phyloP scores from a whole-genome alignment of 2,113 vertebrate genomes.

The Prunella fulvescens region DNA sequence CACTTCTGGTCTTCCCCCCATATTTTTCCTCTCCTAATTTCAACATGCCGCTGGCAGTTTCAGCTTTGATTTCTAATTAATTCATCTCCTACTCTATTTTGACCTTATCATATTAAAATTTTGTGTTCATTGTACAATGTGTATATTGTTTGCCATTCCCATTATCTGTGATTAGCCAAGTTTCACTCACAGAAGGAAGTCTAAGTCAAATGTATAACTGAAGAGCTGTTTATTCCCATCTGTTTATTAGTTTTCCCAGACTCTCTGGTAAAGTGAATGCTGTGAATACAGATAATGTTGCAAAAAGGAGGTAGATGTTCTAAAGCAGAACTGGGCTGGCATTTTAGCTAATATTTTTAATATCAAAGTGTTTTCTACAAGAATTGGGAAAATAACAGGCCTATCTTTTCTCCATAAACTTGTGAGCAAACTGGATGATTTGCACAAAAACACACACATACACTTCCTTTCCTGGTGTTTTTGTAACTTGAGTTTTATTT shows the following conservation, averaged over 20 bases:
- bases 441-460: background rate
- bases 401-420: background rate
- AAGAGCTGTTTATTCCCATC: background rate
- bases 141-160: background rate
- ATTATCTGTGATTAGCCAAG: background rate
- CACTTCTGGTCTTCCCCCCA: fast-evolving
- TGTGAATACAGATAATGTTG: background rate
- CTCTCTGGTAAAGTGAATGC: background rate
- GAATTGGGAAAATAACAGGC: background rate
- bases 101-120: background rate
- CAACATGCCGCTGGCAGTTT: background rate
- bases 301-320: background rate
- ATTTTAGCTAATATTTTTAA: background rate
- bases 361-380: background rate
- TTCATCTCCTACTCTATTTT: background rate
- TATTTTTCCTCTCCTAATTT: background rate
- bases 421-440: background rate
- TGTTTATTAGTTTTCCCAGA: background rate
- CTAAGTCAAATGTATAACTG: background rate
- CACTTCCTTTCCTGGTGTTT: background rate
- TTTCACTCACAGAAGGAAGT: background rate
- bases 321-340: background rate
- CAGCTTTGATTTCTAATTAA: background rate
- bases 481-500: slow-evolving; percentile 57
- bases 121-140: background rate